A percentile compares a stretch with the other conserved stretches of the same genome.
phyloP scores from a whole-genome alignment of 2,888 invertebrate genomes.

The Merodon equestris region DNA sequence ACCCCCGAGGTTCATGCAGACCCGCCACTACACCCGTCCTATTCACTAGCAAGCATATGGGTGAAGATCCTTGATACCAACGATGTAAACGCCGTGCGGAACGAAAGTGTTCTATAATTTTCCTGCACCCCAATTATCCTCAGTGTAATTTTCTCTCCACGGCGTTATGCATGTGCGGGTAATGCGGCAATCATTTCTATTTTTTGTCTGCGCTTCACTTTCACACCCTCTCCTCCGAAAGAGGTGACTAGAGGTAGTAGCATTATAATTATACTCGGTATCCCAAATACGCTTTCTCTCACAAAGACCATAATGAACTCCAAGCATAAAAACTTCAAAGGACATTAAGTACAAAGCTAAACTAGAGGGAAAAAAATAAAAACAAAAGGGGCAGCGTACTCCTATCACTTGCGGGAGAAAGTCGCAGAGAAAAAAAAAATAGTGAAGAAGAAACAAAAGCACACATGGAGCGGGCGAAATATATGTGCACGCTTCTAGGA shows the following conservation, averaged over 20 bases:
- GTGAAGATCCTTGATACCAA: no score
- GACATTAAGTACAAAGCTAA: constrained; percentile 44
- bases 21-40: no score
- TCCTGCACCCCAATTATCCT: constrained; percentile 46
- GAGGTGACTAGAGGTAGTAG: no score
- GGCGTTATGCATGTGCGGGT: constrained; percentile 18
- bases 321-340: constrained; percentile 30
- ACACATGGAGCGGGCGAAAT: constrained; percentile 6
- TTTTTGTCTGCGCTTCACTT: background rate
- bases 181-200: constrained; percentile 19
- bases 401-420: no score
- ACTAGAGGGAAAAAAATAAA: constrained; percentile 23
- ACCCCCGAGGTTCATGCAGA: no score
- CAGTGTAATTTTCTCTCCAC: constrained; percentile 35
- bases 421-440: constrained; percentile 11
- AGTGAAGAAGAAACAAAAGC: background rate
- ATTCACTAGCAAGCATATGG: no score
- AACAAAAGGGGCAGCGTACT: constrained; percentile 4
- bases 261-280: constrained; percentile 38
- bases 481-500: constrained; percentile 11
- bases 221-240: background rate
- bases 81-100: background rate
- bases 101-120: constrained; percentile 34
- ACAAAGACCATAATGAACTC: constrained; percentile 26
- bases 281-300: background rate